phyloP scores from a whole-genome alignment of 2,888 invertebrate genomes.

The Ophion costatus region DNA sequence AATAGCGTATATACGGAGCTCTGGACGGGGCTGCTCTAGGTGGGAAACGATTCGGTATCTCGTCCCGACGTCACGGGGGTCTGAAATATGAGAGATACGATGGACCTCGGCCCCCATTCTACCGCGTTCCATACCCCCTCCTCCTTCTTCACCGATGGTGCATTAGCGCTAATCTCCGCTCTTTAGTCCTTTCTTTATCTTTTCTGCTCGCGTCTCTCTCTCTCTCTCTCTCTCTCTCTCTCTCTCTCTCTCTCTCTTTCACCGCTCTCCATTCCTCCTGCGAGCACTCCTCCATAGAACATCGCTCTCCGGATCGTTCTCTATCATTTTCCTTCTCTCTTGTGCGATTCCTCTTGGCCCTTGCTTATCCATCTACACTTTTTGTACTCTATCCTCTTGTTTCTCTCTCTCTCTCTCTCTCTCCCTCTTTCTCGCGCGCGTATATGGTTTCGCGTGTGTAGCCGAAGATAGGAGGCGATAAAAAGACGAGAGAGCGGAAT shows the following conservation, averaged over 20 bases:
- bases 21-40: conserved; percentile 73
- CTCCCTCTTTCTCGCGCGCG: conserved; percentile 42
- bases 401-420: conserved; percentile 43
- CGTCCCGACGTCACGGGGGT: conserved; percentile 81
- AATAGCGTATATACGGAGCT: conserved; percentile 58
- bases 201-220: conserved; percentile 73
- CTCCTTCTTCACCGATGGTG: conserved; percentile 80
- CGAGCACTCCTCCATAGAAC: conserved; percentile 47
- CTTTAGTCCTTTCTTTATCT: conserved; percentile 83
- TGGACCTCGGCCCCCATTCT: conserved; percentile 78
- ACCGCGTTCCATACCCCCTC: conserved; percentile 57
- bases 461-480: conserved; percentile 71
- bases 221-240: conserved; percentile 60
- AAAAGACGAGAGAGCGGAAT: conserved; percentile 57
- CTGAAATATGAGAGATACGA: conserved; percentile 84
- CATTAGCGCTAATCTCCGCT: conserved; percentile 84
- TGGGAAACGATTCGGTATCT: conserved; percentile 83
- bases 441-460: conserved; percentile 67
- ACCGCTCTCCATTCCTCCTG: conserved; percentile 58
- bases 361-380: conserved; percentile 61
- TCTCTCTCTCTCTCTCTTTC: conserved; percentile 60
- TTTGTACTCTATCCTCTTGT: conserved; percentile 47
- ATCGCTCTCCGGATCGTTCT: conserved; percentile 41
- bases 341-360: conserved; percentile 48
- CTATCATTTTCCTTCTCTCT: conserved; percentile 67